Evolutionary conservation across 2,113 vertebrate species (phyloP).

Genomic region (Mionectes macconnelli): DNA sequence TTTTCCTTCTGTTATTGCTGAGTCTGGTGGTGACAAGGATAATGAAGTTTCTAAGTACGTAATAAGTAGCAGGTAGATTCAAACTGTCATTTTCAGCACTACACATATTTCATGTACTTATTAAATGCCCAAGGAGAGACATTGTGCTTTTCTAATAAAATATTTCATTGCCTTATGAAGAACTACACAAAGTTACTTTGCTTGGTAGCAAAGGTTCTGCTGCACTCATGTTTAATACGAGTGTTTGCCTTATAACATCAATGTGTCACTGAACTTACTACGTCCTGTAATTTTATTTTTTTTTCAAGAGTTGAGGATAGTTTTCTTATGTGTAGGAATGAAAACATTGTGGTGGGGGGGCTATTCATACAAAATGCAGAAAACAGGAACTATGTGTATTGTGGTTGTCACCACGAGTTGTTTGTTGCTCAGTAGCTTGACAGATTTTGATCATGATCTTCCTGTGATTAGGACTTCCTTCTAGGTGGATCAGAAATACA

Average conservation of each 20-base stretch:
- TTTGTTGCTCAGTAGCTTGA: neutral
- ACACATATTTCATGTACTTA: neutral
- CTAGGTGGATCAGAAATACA: neutral
- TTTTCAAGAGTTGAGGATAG: no score
- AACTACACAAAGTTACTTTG: neutral
- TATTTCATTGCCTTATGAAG: neutral
- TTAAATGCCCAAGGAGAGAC: neutral
- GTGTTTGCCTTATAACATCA: neutral
- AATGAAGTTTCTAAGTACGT: neutral
- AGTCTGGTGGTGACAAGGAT: neutral
- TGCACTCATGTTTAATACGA: neutral
- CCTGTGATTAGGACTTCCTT: neutral
- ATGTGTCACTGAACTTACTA: neutral
- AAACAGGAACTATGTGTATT: neutral
- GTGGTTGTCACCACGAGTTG: neutral
- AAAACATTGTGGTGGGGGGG: neutral
- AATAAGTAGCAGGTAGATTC: neutral
- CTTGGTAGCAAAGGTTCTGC: neutral
- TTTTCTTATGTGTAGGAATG: neutral
- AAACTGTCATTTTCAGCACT: neutral
- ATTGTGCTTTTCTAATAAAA: neutral
- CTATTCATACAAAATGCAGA: neutral
- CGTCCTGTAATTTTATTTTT: no score
- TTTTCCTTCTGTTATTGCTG: constrained; percentile 21
- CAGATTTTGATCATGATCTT: neutral